phyloP scores from a whole-genome alignment of 2,888 invertebrate species.

The Blera fallax region DNA sequence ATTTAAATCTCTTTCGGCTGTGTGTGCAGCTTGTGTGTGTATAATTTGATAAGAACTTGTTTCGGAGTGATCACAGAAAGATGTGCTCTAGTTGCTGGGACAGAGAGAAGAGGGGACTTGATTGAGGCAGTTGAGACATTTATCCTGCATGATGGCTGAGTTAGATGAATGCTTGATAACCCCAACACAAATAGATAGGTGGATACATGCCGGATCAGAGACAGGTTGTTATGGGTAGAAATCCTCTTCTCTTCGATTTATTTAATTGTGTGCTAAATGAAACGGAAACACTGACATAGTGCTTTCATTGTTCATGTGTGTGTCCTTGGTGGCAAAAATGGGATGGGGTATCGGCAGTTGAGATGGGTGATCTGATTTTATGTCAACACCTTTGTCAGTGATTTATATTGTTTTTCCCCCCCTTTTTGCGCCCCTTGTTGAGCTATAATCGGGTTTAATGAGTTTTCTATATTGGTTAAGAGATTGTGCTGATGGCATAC shows the following conservation, averaged over 20 bases:
- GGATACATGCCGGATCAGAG: not conserved
- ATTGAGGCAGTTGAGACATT: slow-evolving; percentile 64
- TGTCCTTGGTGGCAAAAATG: not conserved
- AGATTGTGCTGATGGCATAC: slow-evolving; percentile 15
- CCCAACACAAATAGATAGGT: slow-evolving; percentile 22
- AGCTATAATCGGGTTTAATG: slow-evolving; percentile 60
- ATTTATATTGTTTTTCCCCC: slow-evolving; percentile 65
- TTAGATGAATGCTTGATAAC: slow-evolving; percentile 34
- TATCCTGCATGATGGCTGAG: slow-evolving; percentile 29
- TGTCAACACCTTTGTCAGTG: slow-evolving; percentile 71
- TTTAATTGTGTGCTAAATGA: slow-evolving; percentile 81
- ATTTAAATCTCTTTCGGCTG: slow-evolving; percentile 51
- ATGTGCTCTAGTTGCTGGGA: not conserved
- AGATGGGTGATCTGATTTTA: slow-evolving; percentile 63
- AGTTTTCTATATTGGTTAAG: slow-evolving; percentile 42
- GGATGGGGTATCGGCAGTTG: not conserved
- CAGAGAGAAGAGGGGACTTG: not conserved
- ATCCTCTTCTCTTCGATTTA: slow-evolving; percentile 70
- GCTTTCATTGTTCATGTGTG: slow-evolving; percentile 1
- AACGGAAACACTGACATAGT: slow-evolving; percentile 77
- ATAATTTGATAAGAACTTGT: slow-evolving; percentile 67
- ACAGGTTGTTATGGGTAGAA: slow-evolving; percentile 42
- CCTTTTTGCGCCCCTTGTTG: slow-evolving; percentile 41
- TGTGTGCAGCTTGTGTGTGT: slow-evolving; percentile 3
- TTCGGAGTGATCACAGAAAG: slow-evolving; percentile 50